Percentiles rank a stretch among this genome's conserved stretches.
Conservation (phyloP, 2,888 invertebrate species). For the Chesias legatella region DNA sequence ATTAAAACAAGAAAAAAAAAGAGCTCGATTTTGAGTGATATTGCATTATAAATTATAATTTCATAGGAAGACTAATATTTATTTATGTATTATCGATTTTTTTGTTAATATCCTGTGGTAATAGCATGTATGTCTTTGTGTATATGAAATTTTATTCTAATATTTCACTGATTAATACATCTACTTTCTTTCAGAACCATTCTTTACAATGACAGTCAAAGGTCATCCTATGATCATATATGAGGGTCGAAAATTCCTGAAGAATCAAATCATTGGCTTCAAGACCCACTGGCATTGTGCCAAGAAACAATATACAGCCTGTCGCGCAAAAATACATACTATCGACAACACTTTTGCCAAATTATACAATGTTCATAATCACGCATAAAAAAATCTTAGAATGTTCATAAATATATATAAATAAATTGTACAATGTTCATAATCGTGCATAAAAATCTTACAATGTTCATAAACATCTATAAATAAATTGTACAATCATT, state of each 20-base stretch:
- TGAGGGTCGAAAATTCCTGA: conserved; percentile 35
- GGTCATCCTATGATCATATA: conserved; percentile 33
- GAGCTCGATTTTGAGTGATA: too few species aligned
- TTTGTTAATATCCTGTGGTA: too few species aligned
- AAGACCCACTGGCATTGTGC: conserved; percentile 37
- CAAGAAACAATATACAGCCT: conserved; percentile 17
- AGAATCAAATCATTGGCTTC: conserved; percentile 24
- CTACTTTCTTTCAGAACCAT: conserved; percentile 24
- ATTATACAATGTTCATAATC: not conserved
- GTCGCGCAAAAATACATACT: conserved; percentile 23
- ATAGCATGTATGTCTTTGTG: too few species aligned
- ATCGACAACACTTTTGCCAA: conserved; percentile 1
- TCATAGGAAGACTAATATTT: too few species aligned
- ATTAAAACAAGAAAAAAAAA: too few species aligned
- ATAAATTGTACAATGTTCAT: not conserved
- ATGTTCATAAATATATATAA: too few species aligned
- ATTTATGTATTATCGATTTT: too few species aligned
- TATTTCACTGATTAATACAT: too few species aligned
- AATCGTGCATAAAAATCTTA: not conserved
- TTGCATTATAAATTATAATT: too few species aligned
- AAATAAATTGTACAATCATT: not conserved
- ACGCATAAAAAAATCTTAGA: not conserved
- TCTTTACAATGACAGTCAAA: conserved; percentile 28
- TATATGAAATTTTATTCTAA: too few species aligned
- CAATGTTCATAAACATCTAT: too few species aligned